These are phyloP conservation scores for Sinodicranocentrus sp. DNA, from an alignment of 2,888 invertebrate genomes.

Conservation along the genomic window DNA sequence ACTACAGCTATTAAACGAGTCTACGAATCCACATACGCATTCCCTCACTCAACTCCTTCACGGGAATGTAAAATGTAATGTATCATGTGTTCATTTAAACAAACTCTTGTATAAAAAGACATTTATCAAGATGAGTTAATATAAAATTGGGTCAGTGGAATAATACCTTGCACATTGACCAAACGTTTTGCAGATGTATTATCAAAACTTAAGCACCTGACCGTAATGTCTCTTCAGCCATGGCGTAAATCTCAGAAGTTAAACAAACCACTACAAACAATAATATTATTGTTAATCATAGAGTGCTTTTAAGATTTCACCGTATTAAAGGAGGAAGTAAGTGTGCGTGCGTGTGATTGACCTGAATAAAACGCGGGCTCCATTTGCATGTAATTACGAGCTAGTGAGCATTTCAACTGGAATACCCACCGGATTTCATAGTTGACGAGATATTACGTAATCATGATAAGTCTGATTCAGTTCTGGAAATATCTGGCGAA, in stretches of 20 bases:
- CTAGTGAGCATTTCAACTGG: too few species aligned
- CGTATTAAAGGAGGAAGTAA: background rate
- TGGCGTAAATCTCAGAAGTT: slow-evolving; percentile 35
- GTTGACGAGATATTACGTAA: too few species aligned
- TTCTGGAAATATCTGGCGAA: background rate
- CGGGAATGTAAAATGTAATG: background rate
- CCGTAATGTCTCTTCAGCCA: slow-evolving; percentile 59
- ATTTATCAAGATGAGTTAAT: slow-evolving; percentile 48
- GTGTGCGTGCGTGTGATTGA: slow-evolving; percentile 7
- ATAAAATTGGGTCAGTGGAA: slow-evolving; percentile 59
- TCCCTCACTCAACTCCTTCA: background rate
- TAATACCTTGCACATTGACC: slow-evolving; percentile 50
- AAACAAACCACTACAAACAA: background rate
- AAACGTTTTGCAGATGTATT: slow-evolving; percentile 15
- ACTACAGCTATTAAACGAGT: background rate
- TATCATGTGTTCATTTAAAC: too few species aligned
- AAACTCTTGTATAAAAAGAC: slow-evolving; percentile 9
- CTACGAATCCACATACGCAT: too few species aligned
- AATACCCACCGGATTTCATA: too few species aligned
- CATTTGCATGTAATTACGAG: too few species aligned
- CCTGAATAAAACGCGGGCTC: too few species aligned
- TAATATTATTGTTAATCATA: background rate
- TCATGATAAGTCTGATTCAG: too few species aligned
- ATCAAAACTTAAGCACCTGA: slow-evolving; percentile 56
- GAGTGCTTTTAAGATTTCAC: background rate